A percentile compares a stretch with the other conserved stretches of the same genome.
phyloP scores from a whole-genome alignment of 2,797 vertebrate species.

The Sylvilagus floridanus region DNA sequence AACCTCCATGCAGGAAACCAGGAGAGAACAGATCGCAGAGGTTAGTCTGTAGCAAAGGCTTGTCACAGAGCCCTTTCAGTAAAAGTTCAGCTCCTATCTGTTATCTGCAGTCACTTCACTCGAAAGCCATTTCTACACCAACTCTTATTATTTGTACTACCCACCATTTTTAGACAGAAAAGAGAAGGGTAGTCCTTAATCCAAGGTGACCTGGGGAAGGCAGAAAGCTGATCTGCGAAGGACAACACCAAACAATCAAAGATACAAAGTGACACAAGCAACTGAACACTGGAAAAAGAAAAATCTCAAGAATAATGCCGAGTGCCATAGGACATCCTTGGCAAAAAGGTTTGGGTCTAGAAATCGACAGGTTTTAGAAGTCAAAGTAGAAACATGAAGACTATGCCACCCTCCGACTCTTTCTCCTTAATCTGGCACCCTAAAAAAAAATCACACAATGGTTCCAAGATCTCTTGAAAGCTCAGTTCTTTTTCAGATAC shows the following conservation, averaged over 20 bases:
- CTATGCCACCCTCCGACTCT: not conserved
- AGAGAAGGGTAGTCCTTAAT: not conserved
- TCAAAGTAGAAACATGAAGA: not conserved
- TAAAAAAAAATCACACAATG: not conserved
- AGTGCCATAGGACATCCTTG: not conserved
- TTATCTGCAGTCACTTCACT: not conserved
- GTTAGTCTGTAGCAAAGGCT: not conserved
- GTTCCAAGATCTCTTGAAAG: conserved; percentile 46
- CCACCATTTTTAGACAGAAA: not conserved
- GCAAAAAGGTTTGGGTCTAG: not conserved
- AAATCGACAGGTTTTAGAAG: conserved; percentile 7
- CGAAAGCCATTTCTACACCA: not conserved
- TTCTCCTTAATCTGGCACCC: not conserved
- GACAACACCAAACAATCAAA: not conserved
- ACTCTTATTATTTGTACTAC: not conserved
- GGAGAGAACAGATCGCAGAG: not conserved
- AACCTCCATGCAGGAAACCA: not conserved
- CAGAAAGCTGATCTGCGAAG: not conserved
- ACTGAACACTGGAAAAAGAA: not conserved
- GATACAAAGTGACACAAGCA: not conserved
- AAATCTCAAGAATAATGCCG: conserved; percentile 8
- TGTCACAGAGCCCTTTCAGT: not conserved
- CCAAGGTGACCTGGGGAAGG: not conserved
- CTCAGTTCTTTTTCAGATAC: conserved; percentile 17
- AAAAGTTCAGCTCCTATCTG: not conserved